Evolutionary conservation across 1,140 invertebrate species (phyloP).

Genomic region (Drosophila sucinea): DNA sequence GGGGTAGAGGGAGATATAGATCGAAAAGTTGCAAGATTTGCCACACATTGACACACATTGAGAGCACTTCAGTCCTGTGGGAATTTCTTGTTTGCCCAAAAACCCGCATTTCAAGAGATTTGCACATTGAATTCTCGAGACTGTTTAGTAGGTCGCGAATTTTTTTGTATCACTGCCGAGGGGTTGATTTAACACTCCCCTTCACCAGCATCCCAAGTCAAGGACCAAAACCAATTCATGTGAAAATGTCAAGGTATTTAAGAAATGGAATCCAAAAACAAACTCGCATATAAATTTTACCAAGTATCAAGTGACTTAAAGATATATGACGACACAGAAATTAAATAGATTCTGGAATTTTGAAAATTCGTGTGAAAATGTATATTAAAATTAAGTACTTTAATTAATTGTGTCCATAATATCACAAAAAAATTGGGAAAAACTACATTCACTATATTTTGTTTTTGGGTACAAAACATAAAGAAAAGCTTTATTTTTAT

Average conservation of each 20-base stretch:
- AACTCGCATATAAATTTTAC: too few species aligned
- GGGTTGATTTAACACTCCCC: constrained; percentile 20
- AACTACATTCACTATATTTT: too few species aligned
- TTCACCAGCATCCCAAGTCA: neutral
- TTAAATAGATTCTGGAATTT: too few species aligned
- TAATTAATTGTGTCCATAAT: too few species aligned
- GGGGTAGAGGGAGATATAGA: constrained; percentile 24
- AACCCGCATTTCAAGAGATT: constrained; percentile 47
- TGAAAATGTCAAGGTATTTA: constrained; percentile 2
- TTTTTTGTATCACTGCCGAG: constrained; percentile 18
- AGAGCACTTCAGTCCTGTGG: constrained; percentile 36
- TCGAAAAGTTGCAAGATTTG: constrained; percentile 50
- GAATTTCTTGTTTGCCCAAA: constrained; percentile 33
- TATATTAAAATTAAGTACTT: too few species aligned
- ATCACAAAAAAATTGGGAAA: too few species aligned
- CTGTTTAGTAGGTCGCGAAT: constrained; percentile 36
- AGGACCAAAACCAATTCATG: neutral
- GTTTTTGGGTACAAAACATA: too few species aligned
- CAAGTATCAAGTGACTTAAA: neutral
- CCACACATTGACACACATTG: constrained; percentile 3
- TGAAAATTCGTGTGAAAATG: too few species aligned
- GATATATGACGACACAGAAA: neutral
- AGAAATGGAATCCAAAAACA: neutral
- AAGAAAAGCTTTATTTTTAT: too few species aligned
- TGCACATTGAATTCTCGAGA: constrained; percentile 49